phyloP scores from a whole-genome alignment of 2,888 invertebrate species.

The Pollenia amentaria region DNA sequence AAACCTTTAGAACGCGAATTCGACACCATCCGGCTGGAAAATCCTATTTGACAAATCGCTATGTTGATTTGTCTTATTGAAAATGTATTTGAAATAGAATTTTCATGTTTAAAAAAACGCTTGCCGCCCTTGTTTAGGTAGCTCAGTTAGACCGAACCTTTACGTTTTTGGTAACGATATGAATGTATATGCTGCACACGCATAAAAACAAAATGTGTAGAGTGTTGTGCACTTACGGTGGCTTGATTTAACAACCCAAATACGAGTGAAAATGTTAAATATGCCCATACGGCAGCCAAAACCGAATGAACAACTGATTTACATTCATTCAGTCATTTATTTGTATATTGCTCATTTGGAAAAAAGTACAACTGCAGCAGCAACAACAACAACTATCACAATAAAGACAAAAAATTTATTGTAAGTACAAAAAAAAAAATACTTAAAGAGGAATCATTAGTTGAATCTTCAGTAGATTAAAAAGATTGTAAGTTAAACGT shows the following conservation, averaged over 20 bases:
- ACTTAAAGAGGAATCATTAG: constrained; percentile 54
- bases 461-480: constrained; percentile 61
- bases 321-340: constrained; percentile 54
- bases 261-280: constrained; percentile 55
- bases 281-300: constrained; percentile 26
- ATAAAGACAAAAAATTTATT: constrained; percentile 24
- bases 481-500: constrained; percentile 16
- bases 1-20: no score
- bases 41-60: no score
- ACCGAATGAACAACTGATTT: constrained; percentile 46
- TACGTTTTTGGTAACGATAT: no score
- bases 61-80: no score
- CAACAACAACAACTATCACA: background rate
- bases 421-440: constrained; percentile 23
- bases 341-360: constrained; percentile 40
- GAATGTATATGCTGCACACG: no score
- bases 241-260: constrained; percentile 66
- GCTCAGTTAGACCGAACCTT: no score
- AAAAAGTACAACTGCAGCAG: constrained; percentile 7
- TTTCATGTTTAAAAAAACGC: no score
- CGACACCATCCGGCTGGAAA: no score
- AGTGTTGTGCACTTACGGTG: constrained; percentile 56
- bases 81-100: no score
- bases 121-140: no score
- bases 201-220: constrained; percentile 1